A percentile compares a stretch with the other conserved stretches of the same genome.
These are phyloP conservation scores for Deroplatys truncata DNA, from an alignment of 2,888 invertebrate genomes.

Conservation along the genomic window DNA sequence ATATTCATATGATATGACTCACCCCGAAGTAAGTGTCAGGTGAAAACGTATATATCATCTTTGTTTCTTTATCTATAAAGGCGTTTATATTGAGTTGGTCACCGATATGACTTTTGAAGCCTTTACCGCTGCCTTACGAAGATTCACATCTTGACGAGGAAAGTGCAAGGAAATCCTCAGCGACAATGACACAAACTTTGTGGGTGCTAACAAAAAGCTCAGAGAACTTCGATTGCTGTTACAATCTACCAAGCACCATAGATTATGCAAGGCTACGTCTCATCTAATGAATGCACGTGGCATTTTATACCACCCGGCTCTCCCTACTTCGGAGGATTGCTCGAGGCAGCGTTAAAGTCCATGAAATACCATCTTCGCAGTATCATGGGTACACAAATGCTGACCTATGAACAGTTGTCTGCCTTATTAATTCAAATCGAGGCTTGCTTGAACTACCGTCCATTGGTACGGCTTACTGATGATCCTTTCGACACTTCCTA, in stretches of 20 bases:
- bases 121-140: no score
- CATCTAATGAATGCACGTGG: no score
- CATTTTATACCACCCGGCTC: no score
- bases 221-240: no score
- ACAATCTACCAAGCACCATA: no score
- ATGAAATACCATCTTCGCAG: slow-evolving; percentile 38
- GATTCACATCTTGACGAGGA: slow-evolving; percentile 22
- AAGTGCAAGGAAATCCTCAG: neutral
- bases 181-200: neutral
- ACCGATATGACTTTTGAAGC: slow-evolving; percentile 23
- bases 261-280: no score
- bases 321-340: no score
- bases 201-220: neutral
- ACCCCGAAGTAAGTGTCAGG: neutral
- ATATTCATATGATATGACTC: neutral
- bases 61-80: slow-evolving; percentile 29
- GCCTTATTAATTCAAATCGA: no score
- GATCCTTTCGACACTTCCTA: no score
- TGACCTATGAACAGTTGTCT: slow-evolving; percentile 38
- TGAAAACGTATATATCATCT: slow-evolving; percentile 7
- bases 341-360: slow-evolving; percentile 39
- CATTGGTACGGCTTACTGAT: no score
- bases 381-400: slow-evolving; percentile 32
- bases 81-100: slow-evolving; percentile 31
- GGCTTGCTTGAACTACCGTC: no score